Conservation (phyloP, 2,113 vertebrate genomes). For the Halichoeres trimaculatus region DNA sequence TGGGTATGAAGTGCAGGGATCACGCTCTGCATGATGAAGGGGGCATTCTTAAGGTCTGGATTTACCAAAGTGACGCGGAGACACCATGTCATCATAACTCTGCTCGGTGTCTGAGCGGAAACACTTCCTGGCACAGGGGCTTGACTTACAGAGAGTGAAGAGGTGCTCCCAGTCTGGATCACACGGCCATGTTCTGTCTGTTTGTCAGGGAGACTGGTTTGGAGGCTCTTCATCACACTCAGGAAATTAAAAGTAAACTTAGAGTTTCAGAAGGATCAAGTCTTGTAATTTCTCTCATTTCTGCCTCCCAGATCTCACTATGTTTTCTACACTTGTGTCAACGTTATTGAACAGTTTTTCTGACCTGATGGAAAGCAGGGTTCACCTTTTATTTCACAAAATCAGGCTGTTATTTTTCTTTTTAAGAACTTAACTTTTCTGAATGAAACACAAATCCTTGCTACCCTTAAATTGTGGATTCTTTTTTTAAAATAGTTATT, state of each 20-base stretch:
- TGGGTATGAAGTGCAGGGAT: background rate
- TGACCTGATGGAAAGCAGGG: too few species aligned
- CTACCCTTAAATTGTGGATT: too few species aligned
- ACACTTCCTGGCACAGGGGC: constrained; percentile 26
- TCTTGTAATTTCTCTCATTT: background rate
- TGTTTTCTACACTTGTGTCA: too few species aligned
- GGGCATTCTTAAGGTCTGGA: background rate
- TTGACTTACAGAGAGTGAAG: constrained; percentile 6
- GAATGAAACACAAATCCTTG: too few species aligned
- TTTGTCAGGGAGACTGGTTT: constrained; percentile 18
- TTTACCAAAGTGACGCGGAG: constrained; percentile 32
- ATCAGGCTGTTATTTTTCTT: too few species aligned
- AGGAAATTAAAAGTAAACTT: background rate
- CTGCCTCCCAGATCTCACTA: too few species aligned
- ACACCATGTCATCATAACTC: constrained; percentile 4
- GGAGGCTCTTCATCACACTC: background rate
- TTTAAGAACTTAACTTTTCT: too few species aligned
- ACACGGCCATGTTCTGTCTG: constrained; percentile 47
- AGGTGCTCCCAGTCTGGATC: constrained; percentile 15
- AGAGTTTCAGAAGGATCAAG: background rate
- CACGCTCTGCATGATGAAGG: background rate
- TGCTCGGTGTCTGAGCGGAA: constrained; percentile 3
- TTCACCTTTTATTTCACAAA: too few species aligned
- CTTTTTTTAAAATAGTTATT: too few species aligned
- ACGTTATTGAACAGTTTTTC: too few species aligned